These are phyloP conservation scores for Plodia interpunctella DNA, from an alignment of 1,140 invertebrate genomes.

Conservation along the genomic window DNA sequence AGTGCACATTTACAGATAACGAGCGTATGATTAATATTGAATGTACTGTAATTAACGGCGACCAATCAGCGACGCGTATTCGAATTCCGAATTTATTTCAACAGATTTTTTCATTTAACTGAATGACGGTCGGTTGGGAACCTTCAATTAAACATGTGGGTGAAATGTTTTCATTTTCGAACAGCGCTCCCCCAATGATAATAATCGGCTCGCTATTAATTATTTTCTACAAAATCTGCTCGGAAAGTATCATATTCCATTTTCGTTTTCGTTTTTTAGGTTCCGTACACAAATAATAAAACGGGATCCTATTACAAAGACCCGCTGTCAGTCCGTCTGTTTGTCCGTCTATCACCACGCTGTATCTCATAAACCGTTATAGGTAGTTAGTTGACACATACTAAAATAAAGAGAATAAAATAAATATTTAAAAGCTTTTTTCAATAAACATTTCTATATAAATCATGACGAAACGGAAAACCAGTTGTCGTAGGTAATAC, in stretches of 20 bases:
- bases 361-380: no score
- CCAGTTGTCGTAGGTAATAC: slow-evolving; percentile 5
- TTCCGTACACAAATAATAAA: no score
- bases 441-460: background rate
- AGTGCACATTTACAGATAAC: slow-evolving; percentile 35
- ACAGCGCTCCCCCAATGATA: background rate
- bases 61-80: slow-evolving; percentile 27
- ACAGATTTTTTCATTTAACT: slow-evolving; percentile 22
- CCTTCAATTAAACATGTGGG: slow-evolving; percentile 22
- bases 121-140: slow-evolving; percentile 12
- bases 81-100: slow-evolving; percentile 26
- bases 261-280: no score
- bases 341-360: no score
- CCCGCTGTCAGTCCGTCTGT: no score
- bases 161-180: slow-evolving; percentile 17
- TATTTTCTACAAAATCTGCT: no score
- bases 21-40: slow-evolving; percentile 46
- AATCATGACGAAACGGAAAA: slow-evolving; percentile 5
- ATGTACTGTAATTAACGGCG: slow-evolving; percentile 37
- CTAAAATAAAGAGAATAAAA: no score
- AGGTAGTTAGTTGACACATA: no score
- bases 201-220: background rate
- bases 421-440: no score
- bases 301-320: no score
- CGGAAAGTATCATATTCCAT: no score